Percentiles rank a stretch among this genome's conserved stretches.
These are phyloP conservation scores for Dryobota labecula DNA, from an alignment of 2,888 invertebrate species.

Conservation along the genomic window DNA sequence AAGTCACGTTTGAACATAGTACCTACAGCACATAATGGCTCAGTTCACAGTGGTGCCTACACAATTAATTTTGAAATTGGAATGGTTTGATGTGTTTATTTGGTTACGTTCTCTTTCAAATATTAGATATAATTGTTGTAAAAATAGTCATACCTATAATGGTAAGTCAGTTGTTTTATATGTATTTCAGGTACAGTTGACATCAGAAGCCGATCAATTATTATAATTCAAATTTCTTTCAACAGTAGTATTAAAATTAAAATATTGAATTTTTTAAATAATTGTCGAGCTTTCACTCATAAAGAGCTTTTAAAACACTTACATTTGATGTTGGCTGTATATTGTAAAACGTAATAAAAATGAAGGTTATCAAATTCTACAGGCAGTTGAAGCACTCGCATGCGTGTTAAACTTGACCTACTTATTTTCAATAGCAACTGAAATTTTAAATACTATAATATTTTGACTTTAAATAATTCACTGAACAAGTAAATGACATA, in stretches of 20 bases:
- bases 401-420: conserved; percentile 40
- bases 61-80: conserved; percentile 3
- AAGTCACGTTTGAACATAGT: not conserved
- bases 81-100: conserved; percentile 11
- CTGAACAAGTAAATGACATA: conserved; percentile 23
- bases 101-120: conserved; percentile 24
- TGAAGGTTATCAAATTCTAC: conserved; percentile 32
- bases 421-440: conserved; percentile 13
- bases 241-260: too few species aligned
- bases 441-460: conserved; percentile 18
- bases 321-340: conserved; percentile 26
- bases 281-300: not conserved
- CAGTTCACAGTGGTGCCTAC: conserved; percentile 51
- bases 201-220: not conserved
- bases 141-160: conserved; percentile 2
- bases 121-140: conserved; percentile 7
- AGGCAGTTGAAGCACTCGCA: conserved; percentile 22
- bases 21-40: conserved; percentile 27
- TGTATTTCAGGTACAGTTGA: conserved; percentile 12
- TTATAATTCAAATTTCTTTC: not conserved
- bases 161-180: conserved; percentile 2
- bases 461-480: conserved; percentile 18
- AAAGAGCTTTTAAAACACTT: not conserved
- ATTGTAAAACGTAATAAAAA: conserved; percentile 34
- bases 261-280: too few species aligned